These are phyloP conservation scores for Allobates femoralis DNA, from an alignment of 2,797 vertebrate species.

Conservation along the genomic window DNA sequence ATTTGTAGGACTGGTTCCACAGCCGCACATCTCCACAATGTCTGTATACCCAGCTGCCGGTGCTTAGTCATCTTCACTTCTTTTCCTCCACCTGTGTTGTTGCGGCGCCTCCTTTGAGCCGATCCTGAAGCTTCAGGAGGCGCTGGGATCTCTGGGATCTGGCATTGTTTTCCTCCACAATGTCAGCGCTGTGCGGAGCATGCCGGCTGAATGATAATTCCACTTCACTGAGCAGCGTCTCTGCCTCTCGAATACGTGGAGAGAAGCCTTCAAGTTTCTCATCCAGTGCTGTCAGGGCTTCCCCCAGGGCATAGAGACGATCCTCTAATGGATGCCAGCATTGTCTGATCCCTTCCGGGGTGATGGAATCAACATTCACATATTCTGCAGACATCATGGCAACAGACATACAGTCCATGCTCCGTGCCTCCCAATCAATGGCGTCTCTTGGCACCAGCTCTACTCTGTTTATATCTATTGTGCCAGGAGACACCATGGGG, in stretches of 20 bases:
- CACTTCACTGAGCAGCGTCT: conserved; percentile 33
- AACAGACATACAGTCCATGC: conserved; percentile 19
- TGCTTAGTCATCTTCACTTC: neutral
- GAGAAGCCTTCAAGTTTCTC: conserved; percentile 43
- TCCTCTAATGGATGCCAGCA: conserved; percentile 57
- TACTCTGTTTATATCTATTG: neutral
- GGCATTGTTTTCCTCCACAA: conserved; percentile 34
- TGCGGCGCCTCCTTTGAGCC: neutral
- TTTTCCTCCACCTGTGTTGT: neutral
- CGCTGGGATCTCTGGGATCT: conserved; percentile 4
- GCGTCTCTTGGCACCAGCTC: neutral
- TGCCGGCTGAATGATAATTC: conserved; percentile 44
- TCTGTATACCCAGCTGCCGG: neutral
- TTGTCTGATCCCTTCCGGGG: conserved; percentile 38
- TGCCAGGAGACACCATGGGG: conserved; percentile 23
- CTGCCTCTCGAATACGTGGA: conserved; percentile 38
- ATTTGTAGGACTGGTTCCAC: no score
- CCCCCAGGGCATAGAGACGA: conserved; percentile 32
- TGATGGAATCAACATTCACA: conserved; percentile 51
- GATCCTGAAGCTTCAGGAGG: conserved; percentile 34
- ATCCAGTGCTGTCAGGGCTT: conserved; percentile 41
- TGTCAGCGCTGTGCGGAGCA: conserved; percentile 23
- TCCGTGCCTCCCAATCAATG: conserved; percentile 30
- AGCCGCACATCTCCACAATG: no score
- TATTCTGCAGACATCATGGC: neutral